Conservation (phyloP, 1,140 invertebrate species). For the Oryzaephilus surinamensis region DNA sequence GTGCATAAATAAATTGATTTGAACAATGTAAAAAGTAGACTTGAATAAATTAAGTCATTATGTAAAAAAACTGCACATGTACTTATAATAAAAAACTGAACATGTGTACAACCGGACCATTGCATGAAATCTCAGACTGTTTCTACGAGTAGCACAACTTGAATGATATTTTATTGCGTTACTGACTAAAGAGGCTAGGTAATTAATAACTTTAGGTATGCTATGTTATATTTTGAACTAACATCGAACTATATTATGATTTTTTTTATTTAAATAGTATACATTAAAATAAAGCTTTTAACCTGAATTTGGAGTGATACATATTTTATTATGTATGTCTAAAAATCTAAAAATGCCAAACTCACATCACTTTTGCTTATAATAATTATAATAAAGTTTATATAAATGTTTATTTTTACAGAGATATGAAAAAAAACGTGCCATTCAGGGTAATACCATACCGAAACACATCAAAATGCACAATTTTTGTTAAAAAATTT, state of each 20-base stretch:
- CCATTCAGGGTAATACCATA: constrained; percentile 35
- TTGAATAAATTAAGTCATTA: constrained; percentile 11
- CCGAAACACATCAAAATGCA: constrained; percentile 29
- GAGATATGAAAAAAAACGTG: constrained; percentile 38
- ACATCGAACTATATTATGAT: constrained; percentile 34
- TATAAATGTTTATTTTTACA: constrained; percentile 30
- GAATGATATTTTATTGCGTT: constrained; percentile 32
- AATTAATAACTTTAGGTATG: constrained; percentile 29
- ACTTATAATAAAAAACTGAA: constrained; percentile 25
- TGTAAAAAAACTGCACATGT: constrained; percentile 27
- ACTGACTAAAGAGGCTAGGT: constrained; percentile 34
- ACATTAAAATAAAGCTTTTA: constrained; percentile 37
- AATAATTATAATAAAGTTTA: constrained; percentile 20
- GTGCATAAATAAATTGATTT: constrained; percentile 28
- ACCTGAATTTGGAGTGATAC: constrained; percentile 31
- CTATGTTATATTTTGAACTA: constrained; percentile 36
- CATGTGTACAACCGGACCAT: constrained; percentile 24
- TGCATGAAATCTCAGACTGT: constrained; percentile 27
- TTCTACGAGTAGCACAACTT: constrained; percentile 34
- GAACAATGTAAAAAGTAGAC: constrained; percentile 14
- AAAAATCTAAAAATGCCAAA: constrained; percentile 33
- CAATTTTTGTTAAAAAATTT: constrained; percentile 32
- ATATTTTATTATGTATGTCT: constrained; percentile 18
- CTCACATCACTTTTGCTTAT: constrained; percentile 29
- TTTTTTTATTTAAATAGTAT: constrained; percentile 28